Evolutionary conservation across 2,888 invertebrate genomes (phyloP), one percentile per base, ranked within the genome.

Genomic region (Pheosia tremula): DNA sequence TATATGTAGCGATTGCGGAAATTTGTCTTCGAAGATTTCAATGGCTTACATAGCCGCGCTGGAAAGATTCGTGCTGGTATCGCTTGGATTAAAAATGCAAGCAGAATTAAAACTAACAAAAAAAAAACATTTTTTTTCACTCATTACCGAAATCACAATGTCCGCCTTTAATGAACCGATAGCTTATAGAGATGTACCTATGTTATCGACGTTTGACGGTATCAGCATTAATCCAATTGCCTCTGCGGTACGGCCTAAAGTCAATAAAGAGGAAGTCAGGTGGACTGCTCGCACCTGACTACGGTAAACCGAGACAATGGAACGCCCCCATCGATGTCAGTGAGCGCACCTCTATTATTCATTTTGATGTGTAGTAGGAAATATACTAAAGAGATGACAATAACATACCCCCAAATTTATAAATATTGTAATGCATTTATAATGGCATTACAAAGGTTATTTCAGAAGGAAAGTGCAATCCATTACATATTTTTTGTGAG

Each of bases 211-310:
- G 72, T 74, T 69, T 68, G 66, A 66, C 60, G 68, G 39, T 68
- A 71, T 73, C 76, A 77, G 75, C 74, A 78, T 75, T 66, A 70
- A 63, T 64, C 64, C 68, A 72, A 75, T 77, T 78, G 73, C 68
- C 63, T 57, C 58, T 63, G 67, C 70, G 75, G 76, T 68, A 68
- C 71, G 66, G 75, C 81, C 77, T 68, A 76, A 76, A 75, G 82
- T 84, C 86, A 87, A 87, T 87, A 84, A 86, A 85, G 78, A 78
- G 64, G 80, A 82, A 83, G 80, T 78, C 81, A 77, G 79, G 72
- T 80, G 81, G 63, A 69, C 73, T 63, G 63, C 65, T 68, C 56
- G 76, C 77, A 77, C 74, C 74, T 78, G 76, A 60, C 66, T 49
- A 67, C 60, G 64, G 66, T 71, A 66, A 66, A 64, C 63, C 70